phyloP scores from a whole-genome alignment of 2,113 vertebrate genomes.

The Vombatus ursinus region DNA sequence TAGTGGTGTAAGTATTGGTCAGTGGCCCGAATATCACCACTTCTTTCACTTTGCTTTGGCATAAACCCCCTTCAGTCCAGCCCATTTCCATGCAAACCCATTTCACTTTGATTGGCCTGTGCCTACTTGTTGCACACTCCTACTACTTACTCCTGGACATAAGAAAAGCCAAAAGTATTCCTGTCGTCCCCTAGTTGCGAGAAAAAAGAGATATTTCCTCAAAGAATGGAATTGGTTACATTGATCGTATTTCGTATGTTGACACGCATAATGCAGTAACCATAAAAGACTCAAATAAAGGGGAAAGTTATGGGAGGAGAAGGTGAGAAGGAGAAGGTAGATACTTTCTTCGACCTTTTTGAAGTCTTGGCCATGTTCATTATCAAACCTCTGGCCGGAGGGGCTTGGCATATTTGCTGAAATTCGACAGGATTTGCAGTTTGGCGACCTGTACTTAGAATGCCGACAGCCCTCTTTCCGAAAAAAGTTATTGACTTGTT shows the following conservation, averaged over 20 bases:
- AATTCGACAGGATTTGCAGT: constrained; percentile 17
- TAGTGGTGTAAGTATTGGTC: neutral
- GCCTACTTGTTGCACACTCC: constrained; percentile 17
- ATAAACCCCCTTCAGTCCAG: constrained; percentile 1
- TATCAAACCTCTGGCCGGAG: constrained; percentile 37
- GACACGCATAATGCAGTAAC: constrained; percentile 70
- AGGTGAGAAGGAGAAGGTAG: constrained; percentile 59
- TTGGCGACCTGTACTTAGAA: constrained; percentile 5
- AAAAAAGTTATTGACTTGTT: constrained; percentile 6
- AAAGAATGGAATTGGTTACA: neutral
- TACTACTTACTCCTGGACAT: neutral
- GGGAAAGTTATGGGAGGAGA: constrained; percentile 69
- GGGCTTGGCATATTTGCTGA: constrained; percentile 26
- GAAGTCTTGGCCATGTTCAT: constrained; percentile 56
- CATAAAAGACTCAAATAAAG: constrained; percentile 78
- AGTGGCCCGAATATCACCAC: neutral
- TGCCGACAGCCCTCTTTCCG: constrained; percentile 20
- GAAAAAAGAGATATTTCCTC: neutral
- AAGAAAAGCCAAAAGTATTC: constrained; percentile 1
- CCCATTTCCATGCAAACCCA: constrained; percentile 42
- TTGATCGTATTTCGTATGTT: constrained; percentile 70
- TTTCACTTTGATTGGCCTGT: constrained; percentile 18
- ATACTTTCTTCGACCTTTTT: constrained; percentile 58
- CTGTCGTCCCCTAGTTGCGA: neutral
- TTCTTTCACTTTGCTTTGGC: neutral